phyloP scores from a whole-genome alignment of 2,113 vertebrate genomes.

The Plotosus lineatus region DNA sequence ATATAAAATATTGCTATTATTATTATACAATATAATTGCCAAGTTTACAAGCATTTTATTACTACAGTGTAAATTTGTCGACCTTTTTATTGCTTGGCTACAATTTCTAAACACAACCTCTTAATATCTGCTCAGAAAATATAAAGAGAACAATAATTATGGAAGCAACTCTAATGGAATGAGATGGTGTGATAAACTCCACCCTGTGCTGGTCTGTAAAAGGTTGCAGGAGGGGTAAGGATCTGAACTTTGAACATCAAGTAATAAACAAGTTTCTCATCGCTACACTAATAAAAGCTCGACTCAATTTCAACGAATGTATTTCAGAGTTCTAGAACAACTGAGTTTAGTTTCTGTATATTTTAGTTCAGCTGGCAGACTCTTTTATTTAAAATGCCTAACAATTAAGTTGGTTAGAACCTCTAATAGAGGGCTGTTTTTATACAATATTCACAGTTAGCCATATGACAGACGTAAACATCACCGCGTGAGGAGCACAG shows the following conservation, averaged over 20 bases:
- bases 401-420: background rate
- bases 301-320: background rate
- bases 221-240: background rate
- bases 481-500: background rate
- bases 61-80: background rate
- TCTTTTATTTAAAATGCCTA: background rate
- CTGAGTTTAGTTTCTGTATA: background rate
- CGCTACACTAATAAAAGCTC: background rate
- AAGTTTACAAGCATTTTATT: background rate
- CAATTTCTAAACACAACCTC: background rate
- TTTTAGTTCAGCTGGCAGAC: background rate
- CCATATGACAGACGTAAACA: background rate
- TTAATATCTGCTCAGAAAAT: too few species aligned
- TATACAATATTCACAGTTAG: conserved; percentile 4
- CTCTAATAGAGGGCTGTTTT: too few species aligned
- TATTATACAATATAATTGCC: too few species aligned
- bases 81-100: background rate
- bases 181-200: background rate
- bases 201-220: background rate
- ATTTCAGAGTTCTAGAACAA: background rate
- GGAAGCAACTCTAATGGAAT: background rate
- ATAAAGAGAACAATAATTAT: background rate
- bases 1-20: background rate
- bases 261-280: background rate
- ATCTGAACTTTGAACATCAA: background rate